Percentiles rank a stretch among this genome's conserved stretches.
Evolutionary conservation across 2,113 vertebrate species (phyloP).

Genomic region (Setophaga kirtlandii): DNA sequence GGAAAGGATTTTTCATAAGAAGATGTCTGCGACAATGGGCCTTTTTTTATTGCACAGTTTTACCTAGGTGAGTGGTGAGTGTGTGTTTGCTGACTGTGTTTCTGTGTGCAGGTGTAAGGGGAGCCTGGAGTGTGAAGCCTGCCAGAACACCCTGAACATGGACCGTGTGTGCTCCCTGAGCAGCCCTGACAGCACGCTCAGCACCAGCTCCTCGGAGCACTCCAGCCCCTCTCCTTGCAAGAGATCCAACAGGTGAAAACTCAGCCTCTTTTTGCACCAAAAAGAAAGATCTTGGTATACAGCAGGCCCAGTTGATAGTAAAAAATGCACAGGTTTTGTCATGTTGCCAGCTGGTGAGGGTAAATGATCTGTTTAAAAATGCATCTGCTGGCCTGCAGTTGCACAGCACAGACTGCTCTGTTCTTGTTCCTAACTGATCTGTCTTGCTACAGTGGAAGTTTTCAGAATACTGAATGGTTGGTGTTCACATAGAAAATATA

Average conservation of each 20-base stretch:
- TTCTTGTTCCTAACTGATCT: neutral
- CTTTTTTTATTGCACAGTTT: neutral
- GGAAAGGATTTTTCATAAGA: no score
- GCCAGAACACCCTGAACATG: constrained; percentile 94
- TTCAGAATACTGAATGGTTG: neutral
- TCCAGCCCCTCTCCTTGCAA: constrained; percentile 93
- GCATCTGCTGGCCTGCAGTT: neutral
- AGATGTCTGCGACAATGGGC: no score
- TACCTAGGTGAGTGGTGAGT: accelerated
- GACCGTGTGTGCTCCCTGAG: constrained; percentile 95
- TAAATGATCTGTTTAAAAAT: neutral
- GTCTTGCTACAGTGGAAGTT: neutral
- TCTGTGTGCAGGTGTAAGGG: constrained; percentile 87
- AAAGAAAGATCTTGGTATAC: neutral
- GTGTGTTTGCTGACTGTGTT: neutral
- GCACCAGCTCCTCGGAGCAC: constrained; percentile 91
- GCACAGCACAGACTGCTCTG: neutral
- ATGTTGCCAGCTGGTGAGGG: neutral
- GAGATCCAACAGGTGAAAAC: constrained; percentile 87
- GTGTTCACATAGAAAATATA: neutral
- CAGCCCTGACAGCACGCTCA: constrained; percentile 94
- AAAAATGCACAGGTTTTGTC: neutral
- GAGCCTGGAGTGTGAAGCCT: constrained; percentile 92
- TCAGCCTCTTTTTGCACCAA: neutral
- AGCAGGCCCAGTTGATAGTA: neutral